These are phyloP conservation scores for Crematogaster levior DNA, from an alignment of 2,888 invertebrate species.

Conservation along the genomic window DNA sequence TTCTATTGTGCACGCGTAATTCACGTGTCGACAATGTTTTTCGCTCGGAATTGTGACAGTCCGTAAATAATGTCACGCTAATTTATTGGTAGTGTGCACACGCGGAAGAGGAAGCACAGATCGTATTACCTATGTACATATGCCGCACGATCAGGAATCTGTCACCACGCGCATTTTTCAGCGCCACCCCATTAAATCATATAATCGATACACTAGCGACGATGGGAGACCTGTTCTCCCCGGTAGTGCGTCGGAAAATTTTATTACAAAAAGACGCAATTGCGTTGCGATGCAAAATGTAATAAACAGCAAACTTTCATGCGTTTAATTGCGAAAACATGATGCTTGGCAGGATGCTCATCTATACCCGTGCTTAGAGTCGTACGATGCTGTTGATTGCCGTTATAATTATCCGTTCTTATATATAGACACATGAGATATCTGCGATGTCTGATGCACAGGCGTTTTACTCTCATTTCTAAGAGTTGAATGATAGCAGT, in stretches of 20 bases:
- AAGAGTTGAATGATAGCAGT: background rate
- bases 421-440: background rate
- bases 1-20: background rate
- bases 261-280: background rate
- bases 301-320: background rate
- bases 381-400: background rate
- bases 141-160: conserved; percentile 28
- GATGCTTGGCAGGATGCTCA: background rate
- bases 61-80: conserved; percentile 37
- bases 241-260: background rate
- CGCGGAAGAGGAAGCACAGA: conserved; percentile 34
- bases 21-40: background rate
- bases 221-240: background rate
- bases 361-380: background rate
- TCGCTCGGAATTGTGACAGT: conserved; percentile 3
- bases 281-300: background rate
- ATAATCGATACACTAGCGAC: conserved; percentile 22
- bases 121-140: background rate
- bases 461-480: background rate
- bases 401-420: conserved; percentile 26
- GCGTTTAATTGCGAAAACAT: conserved; percentile 34
- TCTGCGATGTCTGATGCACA: background rate
- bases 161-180: conserved; percentile 6
- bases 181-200: conserved; percentile 9
- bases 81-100: conserved; percentile 35